Conservation (phyloP, 2,888 invertebrate genomes). For the Drosophila stalkeri region DNA sequence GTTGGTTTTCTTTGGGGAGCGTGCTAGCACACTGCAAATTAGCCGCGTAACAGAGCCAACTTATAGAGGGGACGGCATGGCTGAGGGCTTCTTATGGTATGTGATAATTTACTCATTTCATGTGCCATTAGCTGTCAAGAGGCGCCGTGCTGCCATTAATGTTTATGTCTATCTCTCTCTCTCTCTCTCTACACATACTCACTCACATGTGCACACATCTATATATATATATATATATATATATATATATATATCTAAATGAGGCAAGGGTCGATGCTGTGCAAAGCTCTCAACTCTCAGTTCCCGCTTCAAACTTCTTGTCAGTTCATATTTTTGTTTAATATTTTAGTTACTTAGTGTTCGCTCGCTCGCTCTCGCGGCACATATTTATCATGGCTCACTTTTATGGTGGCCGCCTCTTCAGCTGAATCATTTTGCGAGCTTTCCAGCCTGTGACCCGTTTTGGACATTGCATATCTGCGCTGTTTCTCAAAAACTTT, state of each 20-base stretch:
- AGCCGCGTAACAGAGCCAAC: slow-evolving; percentile 46
- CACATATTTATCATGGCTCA: slow-evolving; percentile 64
- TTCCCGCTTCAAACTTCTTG: slow-evolving; percentile 23
- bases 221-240: not conserved
- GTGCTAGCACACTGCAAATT: slow-evolving; percentile 68
- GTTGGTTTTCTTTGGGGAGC: slow-evolving; percentile 66
- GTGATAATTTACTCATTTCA: slow-evolving; percentile 81
- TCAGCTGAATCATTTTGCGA: slow-evolving; percentile 27
- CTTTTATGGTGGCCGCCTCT: slow-evolving; percentile 58
- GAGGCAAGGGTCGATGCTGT: slow-evolving; percentile 6
- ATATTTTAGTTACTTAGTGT: slow-evolving; percentile 40
- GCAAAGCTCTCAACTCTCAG: not conserved
- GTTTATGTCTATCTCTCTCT: slow-evolving; percentile 13
- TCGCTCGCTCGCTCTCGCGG: slow-evolving; percentile 28
- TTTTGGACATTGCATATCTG: slow-evolving; percentile 66
- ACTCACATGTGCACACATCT: not conserved
- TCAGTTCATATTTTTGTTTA: slow-evolving; percentile 69
- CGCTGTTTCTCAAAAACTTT: slow-evolving; percentile 62
- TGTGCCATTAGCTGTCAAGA: slow-evolving; percentile 78
- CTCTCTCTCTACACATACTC: not conserved
- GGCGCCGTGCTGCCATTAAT: slow-evolving; percentile 45
- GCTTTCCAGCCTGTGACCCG: slow-evolving; percentile 45
- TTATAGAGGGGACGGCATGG: not conserved
- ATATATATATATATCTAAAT: slow-evolving; percentile 2
- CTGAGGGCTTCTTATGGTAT: slow-evolving; percentile 38